Evolutionary conservation across 1,140 invertebrate species (phyloP), one percentile per base, ranked within the genome.

Genomic region (Hyles euphorbiae): DNA sequence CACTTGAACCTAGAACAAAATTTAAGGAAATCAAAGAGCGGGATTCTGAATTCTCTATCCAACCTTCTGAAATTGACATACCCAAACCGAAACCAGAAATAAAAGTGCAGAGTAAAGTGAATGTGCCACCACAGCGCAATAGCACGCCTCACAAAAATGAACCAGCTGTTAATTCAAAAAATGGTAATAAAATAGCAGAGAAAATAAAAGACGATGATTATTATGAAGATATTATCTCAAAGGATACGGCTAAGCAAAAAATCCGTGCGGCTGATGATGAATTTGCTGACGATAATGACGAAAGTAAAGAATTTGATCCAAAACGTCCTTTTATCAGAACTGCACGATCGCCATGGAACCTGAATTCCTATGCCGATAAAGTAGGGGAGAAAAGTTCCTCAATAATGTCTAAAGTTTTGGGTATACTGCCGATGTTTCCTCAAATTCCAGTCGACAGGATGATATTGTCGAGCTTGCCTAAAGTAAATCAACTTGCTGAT

Each of bases 351-450:
- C 72, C 76, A 0, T 74, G 68, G 60, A 72, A 60, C 51, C 56
- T 71, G 4, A 60, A 65, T 8, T 57, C 60, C 1, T 76, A 73
- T 48, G 54, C 63, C 10, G 68, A 71, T 53, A 79, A 73, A 58
- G 58, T 76, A 11, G 67, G 70, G 47, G 71, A 74, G 5, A 76
- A 74, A 53, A 68, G 64, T 56, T 60, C 70, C 1, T 46, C 49
- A 34, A 49, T 72, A 6, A 62, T 76, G 56, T 53, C 68, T 5
- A 83, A 76, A 63, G 44, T 76, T 33, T 65, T 83, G 10, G 68
- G 56, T 10, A 72, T 74, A 49, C 62, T 81, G 47, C 80, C 78
- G 4, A 65, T 79, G 63, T 83, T 83, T 52, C 76, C 78, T 5
- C 65, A 79, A 63, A 51, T 74, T 10, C 72, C 67, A 10, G n/a